Evolutionary conservation across 2,797 vertebrate genomes (phyloP).

Genomic region (Xerus rutilus): DNA sequence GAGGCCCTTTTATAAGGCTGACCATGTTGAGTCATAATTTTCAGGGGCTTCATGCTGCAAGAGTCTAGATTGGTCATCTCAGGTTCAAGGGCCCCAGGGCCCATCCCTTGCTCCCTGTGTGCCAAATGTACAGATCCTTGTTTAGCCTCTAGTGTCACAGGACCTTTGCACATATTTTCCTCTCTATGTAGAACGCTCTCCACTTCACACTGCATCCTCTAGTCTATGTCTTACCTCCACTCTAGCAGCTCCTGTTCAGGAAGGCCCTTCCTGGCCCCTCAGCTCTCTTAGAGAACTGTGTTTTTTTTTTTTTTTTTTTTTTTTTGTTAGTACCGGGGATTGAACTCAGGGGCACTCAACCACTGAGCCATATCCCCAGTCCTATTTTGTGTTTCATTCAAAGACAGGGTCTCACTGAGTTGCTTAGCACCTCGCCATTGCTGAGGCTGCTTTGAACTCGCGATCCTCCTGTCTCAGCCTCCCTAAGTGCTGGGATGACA

Average conservation of each 20-base stretch:
- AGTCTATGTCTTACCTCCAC: background rate
- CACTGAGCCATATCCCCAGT: too few relatives aligned
- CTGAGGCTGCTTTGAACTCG: too few relatives aligned
- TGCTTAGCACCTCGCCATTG: too few relatives aligned
- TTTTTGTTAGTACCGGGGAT: too few relatives aligned
- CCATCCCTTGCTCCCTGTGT: background rate
- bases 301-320: background rate
- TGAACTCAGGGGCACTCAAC: too few relatives aligned
- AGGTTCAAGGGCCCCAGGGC: rapidly evolving
- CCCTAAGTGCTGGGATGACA: too few relatives aligned
- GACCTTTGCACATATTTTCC: background rate
- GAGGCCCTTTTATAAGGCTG: background rate
- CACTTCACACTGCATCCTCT: background rate
- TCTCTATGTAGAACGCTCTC: background rate
- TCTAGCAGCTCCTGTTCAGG: background rate
- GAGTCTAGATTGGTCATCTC: background rate
- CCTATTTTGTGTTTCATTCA: too few relatives aligned
- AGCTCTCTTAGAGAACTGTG: background rate
- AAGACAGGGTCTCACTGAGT: too few relatives aligned
- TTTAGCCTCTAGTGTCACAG: background rate
- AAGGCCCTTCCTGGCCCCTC: background rate
- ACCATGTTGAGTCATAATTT: background rate
- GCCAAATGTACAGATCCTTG: background rate
- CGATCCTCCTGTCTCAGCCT: too few relatives aligned
- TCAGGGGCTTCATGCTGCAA: background rate